Evolutionary conservation across 1,140 invertebrate species (phyloP).

Genomic region (Calycopis cecrops): DNA sequence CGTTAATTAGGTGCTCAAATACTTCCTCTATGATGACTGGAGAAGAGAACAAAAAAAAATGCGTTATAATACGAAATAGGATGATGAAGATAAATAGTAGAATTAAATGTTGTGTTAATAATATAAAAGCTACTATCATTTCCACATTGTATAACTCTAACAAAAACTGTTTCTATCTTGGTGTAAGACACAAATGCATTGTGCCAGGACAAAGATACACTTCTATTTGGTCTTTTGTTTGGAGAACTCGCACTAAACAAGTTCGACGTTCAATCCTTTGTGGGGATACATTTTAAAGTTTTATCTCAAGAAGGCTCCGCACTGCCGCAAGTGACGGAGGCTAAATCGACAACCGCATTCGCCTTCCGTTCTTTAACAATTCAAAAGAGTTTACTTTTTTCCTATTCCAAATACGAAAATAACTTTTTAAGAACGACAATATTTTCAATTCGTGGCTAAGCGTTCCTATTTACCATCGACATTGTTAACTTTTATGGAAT

Average conservation of each 20-base stretch:
- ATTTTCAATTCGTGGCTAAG: neutral
- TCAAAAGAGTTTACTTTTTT: too few species aligned
- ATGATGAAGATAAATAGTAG: too few species aligned
- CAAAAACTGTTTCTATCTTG: neutral
- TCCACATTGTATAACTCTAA: neutral
- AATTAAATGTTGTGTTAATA: neutral
- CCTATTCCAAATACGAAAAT: too few species aligned
- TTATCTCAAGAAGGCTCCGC: constrained; percentile 24
- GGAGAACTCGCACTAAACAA: constrained; percentile 44
- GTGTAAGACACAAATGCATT: constrained; percentile 16
- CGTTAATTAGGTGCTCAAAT: too few species aligned
- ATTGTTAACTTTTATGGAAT: too few species aligned
- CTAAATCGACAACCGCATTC: constrained; percentile 15
- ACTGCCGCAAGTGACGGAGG: constrained; percentile 14
- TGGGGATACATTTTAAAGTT: constrained; percentile 48
- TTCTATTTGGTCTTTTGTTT: constrained; percentile 46
- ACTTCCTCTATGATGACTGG: too few species aligned
- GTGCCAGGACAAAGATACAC: constrained; percentile 40
- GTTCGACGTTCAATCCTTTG: constrained; percentile 61
- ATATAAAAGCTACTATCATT: neutral
- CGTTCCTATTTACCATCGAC: too few species aligned
- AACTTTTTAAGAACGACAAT: too few species aligned
- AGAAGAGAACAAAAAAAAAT: too few species aligned
- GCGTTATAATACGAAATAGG: too few species aligned
- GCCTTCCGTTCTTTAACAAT: constrained; percentile 19